Evolutionary conservation across 2,797 vertebrate genomes (phyloP).

Genomic region (Uromys caudimaculatus): DNA sequence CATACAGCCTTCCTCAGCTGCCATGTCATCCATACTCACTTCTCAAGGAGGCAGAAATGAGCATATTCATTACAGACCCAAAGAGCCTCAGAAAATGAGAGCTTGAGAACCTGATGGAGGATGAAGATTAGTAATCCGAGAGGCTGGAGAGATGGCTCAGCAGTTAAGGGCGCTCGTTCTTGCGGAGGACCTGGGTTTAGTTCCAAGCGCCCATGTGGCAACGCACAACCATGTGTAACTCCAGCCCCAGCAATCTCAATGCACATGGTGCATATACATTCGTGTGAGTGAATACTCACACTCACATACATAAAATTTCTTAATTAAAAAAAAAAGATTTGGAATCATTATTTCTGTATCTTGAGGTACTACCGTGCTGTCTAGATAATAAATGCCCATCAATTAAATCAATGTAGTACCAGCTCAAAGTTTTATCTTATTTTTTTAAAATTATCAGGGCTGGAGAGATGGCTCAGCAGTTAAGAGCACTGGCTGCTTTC

Average conservation of each 20-base stretch:
- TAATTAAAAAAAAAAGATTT: not conserved
- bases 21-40: not conserved
- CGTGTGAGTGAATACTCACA: too few relatives aligned
- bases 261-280: not conserved
- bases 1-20: not conserved
- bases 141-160: not conserved
- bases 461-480: not conserved
- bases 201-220: not conserved
- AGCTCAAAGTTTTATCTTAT: not conserved
- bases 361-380: not conserved
- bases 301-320: not conserved
- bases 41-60: constrained; percentile 30
- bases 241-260: not conserved
- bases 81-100: not conserved
- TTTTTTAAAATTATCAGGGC: not conserved
- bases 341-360: constrained; percentile 29
- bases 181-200: not conserved
- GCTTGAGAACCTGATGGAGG: not conserved
- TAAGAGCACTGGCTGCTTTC: not conserved
- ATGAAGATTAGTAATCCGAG: not conserved
- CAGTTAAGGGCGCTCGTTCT: not conserved
- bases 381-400: not conserved
- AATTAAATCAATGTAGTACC: constrained; percentile 7
- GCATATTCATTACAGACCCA: not conserved
- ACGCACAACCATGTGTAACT: not conserved